Conservation (phyloP, 1,140 invertebrate genomes). For the Eriocheir sinensis region DNA sequence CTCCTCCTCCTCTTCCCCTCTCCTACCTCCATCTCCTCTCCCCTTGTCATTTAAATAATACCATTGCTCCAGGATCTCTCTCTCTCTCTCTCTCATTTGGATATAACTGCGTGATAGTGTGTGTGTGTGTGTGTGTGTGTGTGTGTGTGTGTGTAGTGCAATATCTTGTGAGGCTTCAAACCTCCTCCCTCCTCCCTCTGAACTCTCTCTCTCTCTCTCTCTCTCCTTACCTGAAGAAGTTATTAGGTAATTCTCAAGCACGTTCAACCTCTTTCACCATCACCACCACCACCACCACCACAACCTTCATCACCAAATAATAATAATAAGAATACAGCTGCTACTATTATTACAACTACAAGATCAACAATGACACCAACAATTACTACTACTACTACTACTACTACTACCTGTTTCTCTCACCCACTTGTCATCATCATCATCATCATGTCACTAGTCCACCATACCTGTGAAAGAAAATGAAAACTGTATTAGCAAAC, state of each 20-base stretch:
- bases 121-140: conserved; percentile 57
- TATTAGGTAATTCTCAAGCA: neutral
- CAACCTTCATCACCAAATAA: no score
- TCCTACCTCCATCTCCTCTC: neutral
- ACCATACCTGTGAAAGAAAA: no score
- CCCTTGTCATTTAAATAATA: neutral
- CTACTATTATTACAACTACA: neutral
- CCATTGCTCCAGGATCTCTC: neutral
- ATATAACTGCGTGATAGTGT: conserved; percentile 25
- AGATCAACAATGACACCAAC: no score
- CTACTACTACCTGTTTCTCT: no score
- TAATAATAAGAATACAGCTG: neutral
- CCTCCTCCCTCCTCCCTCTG: conserved; percentile 29
- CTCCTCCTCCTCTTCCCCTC: neutral
- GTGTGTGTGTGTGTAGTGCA: conserved; percentile 37
- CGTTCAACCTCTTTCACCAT: neutral
- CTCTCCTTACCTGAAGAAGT: neutral
- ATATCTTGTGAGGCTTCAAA: conserved; percentile 5
- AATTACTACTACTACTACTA: no score
- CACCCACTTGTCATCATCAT: no score
- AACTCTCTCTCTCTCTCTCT: conserved; percentile 48
- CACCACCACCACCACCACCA: neutral
- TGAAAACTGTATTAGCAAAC: no score
- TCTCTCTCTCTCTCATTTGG: conserved; percentile 30
- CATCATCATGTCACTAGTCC: no score